A percentile compares a stretch with the other conserved stretches of the same genome.
phyloP scores from a whole-genome alignment of 2,113 vertebrate genomes.

The Pollimyrus isidori region DNA sequence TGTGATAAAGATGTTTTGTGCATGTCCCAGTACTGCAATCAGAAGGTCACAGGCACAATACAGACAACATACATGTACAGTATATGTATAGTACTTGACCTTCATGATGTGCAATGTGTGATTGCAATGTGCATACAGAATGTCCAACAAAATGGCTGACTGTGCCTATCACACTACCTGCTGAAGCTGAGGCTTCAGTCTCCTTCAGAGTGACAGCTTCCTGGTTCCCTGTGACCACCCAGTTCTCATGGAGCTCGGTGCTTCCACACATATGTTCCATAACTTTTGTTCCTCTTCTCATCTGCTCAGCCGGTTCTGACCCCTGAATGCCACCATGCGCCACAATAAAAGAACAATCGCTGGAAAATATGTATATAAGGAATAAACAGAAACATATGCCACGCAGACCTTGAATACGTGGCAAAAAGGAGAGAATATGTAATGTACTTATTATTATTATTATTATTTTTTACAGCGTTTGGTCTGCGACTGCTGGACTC shows the following conservation, averaged over 20 bases:
- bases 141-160: not conserved
- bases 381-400: constrained; percentile 12
- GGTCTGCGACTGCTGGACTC: not conserved
- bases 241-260: not conserved
- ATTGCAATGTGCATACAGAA: not conserved
- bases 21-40: not conserved
- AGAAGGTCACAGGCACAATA: not conserved
- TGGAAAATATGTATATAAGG: not conserved
- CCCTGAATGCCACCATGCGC: not conserved
- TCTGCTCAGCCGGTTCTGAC: not conserved
- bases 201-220: not conserved
- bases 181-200: not conserved
- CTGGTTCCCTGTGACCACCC: not conserved
- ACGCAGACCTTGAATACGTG: not conserved
- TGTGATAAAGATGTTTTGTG: not conserved
- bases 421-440: not conserved
- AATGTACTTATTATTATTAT: not conserved
- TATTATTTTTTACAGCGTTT: not conserved
- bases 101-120: not conserved
- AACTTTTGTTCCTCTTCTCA: not conserved
- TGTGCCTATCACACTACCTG: not conserved
- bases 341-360: not conserved
- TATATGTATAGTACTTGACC: not conserved
- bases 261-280: not conserved
- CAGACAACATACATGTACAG: not conserved